Percentiles rank a stretch among this genome's conserved stretches.
Conservation (phyloP, 2,113 vertebrate genomes). For the Phrynosoma platyrhinos region DNA sequence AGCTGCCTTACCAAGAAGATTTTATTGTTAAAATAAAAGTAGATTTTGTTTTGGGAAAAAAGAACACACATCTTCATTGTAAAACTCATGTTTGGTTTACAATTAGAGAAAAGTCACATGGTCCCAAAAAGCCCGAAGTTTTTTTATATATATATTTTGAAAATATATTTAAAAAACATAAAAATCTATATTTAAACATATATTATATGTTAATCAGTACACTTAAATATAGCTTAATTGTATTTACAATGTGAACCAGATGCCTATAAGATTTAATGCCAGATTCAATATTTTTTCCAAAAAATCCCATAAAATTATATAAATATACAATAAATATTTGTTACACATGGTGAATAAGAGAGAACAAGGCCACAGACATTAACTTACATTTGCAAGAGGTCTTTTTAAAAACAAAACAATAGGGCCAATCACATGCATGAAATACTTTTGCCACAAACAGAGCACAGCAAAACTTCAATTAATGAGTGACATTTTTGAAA, state of each 20-base stretch:
- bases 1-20: slow-evolving; percentile 65
- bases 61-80: slow-evolving; percentile 81
- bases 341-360: slow-evolving; percentile 87
- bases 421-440: slow-evolving; percentile 83
- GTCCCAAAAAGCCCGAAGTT: slow-evolving; percentile 77
- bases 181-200: slow-evolving; percentile 89
- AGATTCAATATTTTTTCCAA: slow-evolving; percentile 78
- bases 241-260: slow-evolving; percentile 86
- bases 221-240: slow-evolving; percentile 87
- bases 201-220: slow-evolving; percentile 88
- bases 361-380: slow-evolving; percentile 87
- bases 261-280: slow-evolving; percentile 87
- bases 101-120: slow-evolving; percentile 85
- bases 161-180: slow-evolving; percentile 86
- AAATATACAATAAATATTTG: slow-evolving; percentile 91
- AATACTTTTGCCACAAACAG: slow-evolving; percentile 82
- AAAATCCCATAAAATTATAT: slow-evolving; percentile 84
- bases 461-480: slow-evolving; percentile 80
- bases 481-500: slow-evolving; percentile 60
- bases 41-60: slow-evolving; percentile 76
- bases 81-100: slow-evolving; percentile 82
- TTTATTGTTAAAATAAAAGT: slow-evolving; percentile 75
- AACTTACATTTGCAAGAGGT: slow-evolving; percentile 84
- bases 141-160: slow-evolving; percentile 76
- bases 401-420: slow-evolving; percentile 83